Conservation (phyloP, 2,888 invertebrate species). For the Elmis aenea region DNA sequence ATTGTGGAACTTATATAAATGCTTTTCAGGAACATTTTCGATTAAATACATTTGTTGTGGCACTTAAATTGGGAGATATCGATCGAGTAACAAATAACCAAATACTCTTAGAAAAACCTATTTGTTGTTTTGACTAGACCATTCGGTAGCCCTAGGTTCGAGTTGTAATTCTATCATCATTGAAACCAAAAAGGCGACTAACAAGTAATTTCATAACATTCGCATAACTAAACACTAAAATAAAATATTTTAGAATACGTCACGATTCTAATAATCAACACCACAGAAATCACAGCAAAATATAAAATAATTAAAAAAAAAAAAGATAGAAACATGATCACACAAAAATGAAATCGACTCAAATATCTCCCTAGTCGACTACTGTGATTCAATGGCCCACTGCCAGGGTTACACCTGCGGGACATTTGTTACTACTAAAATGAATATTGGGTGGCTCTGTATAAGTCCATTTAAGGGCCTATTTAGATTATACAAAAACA, state of each 20-base stretch:
- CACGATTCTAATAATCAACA: slow-evolving; percentile 38
- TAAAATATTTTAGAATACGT: slow-evolving; percentile 40
- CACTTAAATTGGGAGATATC: slow-evolving; percentile 48
- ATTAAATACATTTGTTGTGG: slow-evolving; percentile 38
- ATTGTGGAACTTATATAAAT: slow-evolving; percentile 42
- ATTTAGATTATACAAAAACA: slow-evolving; percentile 30
- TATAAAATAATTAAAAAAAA: slow-evolving; percentile 39
- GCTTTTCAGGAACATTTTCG: slow-evolving; percentile 51
- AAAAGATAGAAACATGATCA: slow-evolving; percentile 36
- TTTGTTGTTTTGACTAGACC: slow-evolving; percentile 40
- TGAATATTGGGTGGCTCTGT: slow-evolving; percentile 34
- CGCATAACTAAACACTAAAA: slow-evolving; percentile 17
- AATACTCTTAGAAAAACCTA: slow-evolving; percentile 28
- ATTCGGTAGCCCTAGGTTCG: slow-evolving; percentile 40
- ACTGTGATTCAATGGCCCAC: slow-evolving; percentile 36
- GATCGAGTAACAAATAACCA: slow-evolving; percentile 32
- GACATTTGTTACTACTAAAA: slow-evolving; percentile 29
- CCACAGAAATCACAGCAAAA: slow-evolving; percentile 44
- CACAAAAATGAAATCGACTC: no score
- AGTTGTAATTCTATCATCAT: slow-evolving; percentile 30
- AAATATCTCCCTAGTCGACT: slow-evolving; percentile 45
- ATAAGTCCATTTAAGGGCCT: slow-evolving; percentile 27
- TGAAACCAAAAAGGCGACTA: slow-evolving; percentile 34
- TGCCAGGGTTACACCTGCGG: slow-evolving; percentile 38
- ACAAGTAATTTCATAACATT: slow-evolving; percentile 19